phyloP scores from a whole-genome alignment of 2,797 vertebrate species.

The Lophotriccus pileatus region DNA sequence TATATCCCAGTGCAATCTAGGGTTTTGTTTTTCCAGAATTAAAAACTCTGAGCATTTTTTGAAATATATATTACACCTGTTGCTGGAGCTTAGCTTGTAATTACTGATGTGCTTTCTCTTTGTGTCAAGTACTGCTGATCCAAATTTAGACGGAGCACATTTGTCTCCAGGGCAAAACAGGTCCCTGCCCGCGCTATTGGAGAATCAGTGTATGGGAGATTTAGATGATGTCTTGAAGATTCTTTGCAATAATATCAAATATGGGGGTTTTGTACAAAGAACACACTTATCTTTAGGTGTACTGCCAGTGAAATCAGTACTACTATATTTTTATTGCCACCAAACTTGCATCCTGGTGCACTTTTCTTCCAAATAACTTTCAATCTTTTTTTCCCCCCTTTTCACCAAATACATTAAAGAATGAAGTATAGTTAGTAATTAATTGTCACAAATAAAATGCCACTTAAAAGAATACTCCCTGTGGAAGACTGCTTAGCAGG shows the following conservation, averaged over 20 bases:
- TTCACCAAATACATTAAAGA: not conserved
- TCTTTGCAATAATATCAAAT: not conserved
- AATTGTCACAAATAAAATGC: not conserved
- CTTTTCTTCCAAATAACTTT: not conserved
- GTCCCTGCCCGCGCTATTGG: not conserved
- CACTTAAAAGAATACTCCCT: not conserved
- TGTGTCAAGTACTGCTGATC: not conserved
- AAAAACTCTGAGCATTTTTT: not conserved
- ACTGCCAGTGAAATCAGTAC: not conserved
- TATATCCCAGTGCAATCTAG: not conserved
- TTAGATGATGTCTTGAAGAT: not conserved
- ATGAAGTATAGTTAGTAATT: not conserved
- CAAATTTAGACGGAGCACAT: not conserved
- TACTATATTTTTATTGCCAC: not conserved
- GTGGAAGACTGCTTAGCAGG: not conserved
- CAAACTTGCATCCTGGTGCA: not conserved
- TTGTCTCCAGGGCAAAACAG: not conserved
- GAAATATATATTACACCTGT: not conserved
- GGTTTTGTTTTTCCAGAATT: not conserved
- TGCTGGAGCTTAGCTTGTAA: not conserved
- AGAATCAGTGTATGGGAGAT: not conserved
- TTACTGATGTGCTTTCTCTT: not conserved
- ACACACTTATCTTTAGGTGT: not conserved
- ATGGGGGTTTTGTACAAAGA: rapidly evolving
- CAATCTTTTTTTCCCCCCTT: rapidly evolving